phyloP scores from a whole-genome alignment of 2,888 invertebrate species.

The Andrena minutula region DNA sequence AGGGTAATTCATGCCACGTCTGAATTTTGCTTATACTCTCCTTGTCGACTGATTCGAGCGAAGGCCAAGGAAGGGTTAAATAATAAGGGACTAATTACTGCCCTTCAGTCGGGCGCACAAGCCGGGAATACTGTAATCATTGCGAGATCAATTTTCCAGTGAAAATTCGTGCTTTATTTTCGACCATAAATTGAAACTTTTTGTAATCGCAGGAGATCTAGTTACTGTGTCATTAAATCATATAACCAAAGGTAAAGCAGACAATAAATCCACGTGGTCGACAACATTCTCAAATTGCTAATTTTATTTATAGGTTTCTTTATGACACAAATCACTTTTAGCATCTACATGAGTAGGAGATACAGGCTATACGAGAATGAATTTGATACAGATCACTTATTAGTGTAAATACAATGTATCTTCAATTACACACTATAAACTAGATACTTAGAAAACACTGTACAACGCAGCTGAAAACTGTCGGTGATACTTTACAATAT shows the following conservation, averaged over 20 bases:
- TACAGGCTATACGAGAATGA: constrained; percentile 85
- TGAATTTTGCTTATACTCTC: too few species aligned
- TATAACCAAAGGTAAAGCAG: neutral
- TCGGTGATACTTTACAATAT: constrained; percentile 85
- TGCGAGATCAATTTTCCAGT: too few species aligned
- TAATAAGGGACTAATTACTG: too few species aligned
- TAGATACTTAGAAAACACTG: constrained; percentile 85
- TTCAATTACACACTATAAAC: constrained; percentile 85
- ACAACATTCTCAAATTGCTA: constrained; percentile 84
- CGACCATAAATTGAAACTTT: neutral
- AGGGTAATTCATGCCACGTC: too few species aligned
- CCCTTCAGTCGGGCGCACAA: too few species aligned
- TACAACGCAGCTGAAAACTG: constrained; percentile 84
- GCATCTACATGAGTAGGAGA: constrained; percentile 85
- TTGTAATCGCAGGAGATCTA: neutral
- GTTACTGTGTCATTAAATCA: too few species aligned
- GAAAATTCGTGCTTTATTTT: too few species aligned
- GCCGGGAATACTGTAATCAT: too few species aligned
- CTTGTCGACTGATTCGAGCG: too few species aligned
- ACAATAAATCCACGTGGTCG: constrained; percentile 58
- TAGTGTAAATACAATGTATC: constrained; percentile 84
- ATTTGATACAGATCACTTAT: constrained; percentile 85
- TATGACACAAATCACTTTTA: constrained; percentile 85
- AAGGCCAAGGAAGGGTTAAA: too few species aligned
- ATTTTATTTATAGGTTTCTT: constrained; percentile 84